phyloP scores from a whole-genome alignment of 2,797 vertebrate species.

The Florisuga fusca region DNA sequence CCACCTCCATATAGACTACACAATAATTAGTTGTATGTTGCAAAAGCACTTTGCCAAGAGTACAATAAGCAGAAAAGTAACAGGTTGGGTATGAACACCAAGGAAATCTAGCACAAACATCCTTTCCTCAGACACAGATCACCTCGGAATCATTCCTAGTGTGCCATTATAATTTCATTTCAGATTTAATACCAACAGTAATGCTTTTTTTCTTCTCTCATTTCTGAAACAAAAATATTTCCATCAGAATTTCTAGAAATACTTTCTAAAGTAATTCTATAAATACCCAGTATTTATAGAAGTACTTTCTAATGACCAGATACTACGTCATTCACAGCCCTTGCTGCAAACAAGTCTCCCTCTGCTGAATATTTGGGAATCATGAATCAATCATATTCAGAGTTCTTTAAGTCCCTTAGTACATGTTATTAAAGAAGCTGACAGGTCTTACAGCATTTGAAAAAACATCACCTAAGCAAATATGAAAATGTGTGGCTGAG shows the following conservation, averaged over 20 bases:
- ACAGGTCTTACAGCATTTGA: background rate
- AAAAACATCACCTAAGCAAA: background rate
- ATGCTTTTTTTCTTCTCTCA: background rate
- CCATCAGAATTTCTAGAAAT: too few relatives aligned
- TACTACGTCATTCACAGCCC: background rate
- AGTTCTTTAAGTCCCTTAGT: background rate
- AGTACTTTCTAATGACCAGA: background rate
- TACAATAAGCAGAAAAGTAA: background rate
- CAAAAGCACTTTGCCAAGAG: background rate
- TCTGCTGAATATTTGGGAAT: background rate
- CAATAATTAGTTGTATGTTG: background rate
- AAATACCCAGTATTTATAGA: background rate
- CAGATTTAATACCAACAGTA: background rate
- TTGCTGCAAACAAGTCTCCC: background rate
- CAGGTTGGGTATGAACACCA: background rate
- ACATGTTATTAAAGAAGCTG: background rate
- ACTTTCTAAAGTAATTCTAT: too few relatives aligned
- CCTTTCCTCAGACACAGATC: background rate
- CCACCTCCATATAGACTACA: background rate
- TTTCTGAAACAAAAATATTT: too few relatives aligned
- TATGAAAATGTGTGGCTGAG: background rate
- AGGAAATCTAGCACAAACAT: background rate
- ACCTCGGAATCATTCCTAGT: background rate
- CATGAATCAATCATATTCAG: background rate
- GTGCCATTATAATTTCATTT: background rate